Evolutionary conservation across 1,140 invertebrate genomes (phyloP), one percentile per base, ranked within the genome.

Genomic region (Drosophila mayri): DNA sequence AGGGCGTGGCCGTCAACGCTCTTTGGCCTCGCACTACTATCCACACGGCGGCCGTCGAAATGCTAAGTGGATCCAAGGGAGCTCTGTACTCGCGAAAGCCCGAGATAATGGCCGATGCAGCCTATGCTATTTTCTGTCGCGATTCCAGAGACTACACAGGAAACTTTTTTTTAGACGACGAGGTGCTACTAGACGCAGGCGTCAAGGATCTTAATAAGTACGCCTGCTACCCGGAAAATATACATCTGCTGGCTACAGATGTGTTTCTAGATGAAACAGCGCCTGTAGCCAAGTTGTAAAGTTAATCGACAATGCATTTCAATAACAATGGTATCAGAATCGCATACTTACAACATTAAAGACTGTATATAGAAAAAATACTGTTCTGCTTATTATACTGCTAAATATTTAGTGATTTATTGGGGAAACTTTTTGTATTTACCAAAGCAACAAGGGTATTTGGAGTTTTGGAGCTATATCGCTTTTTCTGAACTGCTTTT

Each of bases 21-120:
- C 93, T 99, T 0, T 99, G 99, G 99, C 99, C 99, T 2, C 95
- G 94, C 92, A 99, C 98, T 87, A 98, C 96, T 1, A 98, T 99
- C 90, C 95, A 96, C 74, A 99, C 99, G 1, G 98, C 99, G n/a
- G 99, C 99, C 1, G 98, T 99, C 93, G 97, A 99, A 91, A 99
- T 99, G 98, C 92, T 99, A 90, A 95, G 95, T 71, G 99, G 99
- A 1, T 97, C 98, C 22, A 98, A 98, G 1, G 98, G 99, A 93
- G 90, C 79, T 1, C 86, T 93, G 85, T 93, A 94, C 74, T 94
- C 95, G 81, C 94, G 98, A 35, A 98, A 97, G 92, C 96, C 97
- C 0, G 98, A 99, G 49, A 99, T 99, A 68, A 96, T 99, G 93
- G 96, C 97, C 18, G 98, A 99, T 94, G 98, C 98, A 52, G 98